Evolutionary conservation across 2,888 invertebrate species (phyloP), one percentile per base, ranked within the genome.

Genomic region (Lochmaea capreae): DNA sequence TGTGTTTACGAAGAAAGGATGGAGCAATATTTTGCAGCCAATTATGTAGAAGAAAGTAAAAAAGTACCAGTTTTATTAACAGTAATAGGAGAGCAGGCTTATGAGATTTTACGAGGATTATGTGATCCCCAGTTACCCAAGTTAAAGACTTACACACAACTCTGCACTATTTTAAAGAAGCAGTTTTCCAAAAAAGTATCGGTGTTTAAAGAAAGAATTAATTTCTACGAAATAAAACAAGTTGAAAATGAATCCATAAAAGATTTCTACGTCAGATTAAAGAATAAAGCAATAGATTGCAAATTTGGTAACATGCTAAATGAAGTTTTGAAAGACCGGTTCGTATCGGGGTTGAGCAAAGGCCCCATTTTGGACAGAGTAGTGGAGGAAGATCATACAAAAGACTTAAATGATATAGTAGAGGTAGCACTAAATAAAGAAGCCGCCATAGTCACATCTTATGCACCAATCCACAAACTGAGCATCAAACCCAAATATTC

Each of bases 221-320:
- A 70, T 69, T 78, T 78, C 54, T 77, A 76, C 43, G 73, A 70
- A 14, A n/a, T 68, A 33, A 46, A 61, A n/a, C 77, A 77, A 46
- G 46, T 46, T 18, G 65, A 72, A 42, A 61, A 67, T 61, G 73
- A 75, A 65, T 33, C 58, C 3, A 59, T 77, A 14, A 65, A 71
- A 49, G 73, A 74, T 65, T 75, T n/a, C n/a, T n/a, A n/a, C n/a
- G n/a, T n/a, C n/a, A n/a, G n/a, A n/a, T n/a, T n/a, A n/a, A n/a
- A n/a, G 26, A 26, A 26, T 26, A 26, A 74, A 65, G 75, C 78
- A 10, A 71, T 69, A 4, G 57, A 76, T 33, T 78, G 78, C 54
- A 72, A 75, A 39, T 78, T 76, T 71, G 72, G 70, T 3, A 68
- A 58, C 14, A 22, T 5, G 5, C 70, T 76, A 63, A 65, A 72